Evolutionary conservation across 2,113 vertebrate species (phyloP).

Genomic region (Okapia johnstoni): DNA sequence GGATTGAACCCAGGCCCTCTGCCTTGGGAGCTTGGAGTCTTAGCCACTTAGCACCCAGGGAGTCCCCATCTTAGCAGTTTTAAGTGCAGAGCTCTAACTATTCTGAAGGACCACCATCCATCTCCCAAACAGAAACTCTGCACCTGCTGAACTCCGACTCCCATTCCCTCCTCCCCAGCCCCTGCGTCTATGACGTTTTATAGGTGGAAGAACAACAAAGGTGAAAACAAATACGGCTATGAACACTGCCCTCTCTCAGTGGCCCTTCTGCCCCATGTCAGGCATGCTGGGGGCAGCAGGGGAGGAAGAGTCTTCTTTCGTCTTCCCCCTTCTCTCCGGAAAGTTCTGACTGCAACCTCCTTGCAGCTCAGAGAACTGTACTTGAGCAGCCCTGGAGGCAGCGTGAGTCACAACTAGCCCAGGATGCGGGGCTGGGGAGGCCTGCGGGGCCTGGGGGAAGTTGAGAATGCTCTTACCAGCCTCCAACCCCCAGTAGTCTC

Average conservation of each 20-base stretch:
- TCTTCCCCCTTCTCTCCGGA: background rate
- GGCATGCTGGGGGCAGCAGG: background rate
- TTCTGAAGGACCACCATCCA: background rate
- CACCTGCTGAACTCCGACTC: background rate
- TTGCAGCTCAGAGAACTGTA: background rate
- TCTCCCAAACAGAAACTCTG: background rate
- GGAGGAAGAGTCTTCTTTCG: background rate
- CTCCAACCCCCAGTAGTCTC: background rate
- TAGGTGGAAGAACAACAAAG: background rate
- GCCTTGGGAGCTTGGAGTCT: background rate
- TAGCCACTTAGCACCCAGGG: background rate
- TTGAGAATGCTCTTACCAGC: background rate
- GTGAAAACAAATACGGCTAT: background rate
- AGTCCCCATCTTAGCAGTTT: background rate
- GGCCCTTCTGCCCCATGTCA: background rate
- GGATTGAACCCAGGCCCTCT: background rate
- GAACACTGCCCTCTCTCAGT: background rate
- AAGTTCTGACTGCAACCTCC: background rate
- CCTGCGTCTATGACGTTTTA: background rate
- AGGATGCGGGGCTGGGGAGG: background rate
- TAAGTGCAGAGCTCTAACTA: background rate
- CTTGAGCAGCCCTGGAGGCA: too few relatives aligned
- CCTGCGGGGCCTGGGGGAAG: accelerated
- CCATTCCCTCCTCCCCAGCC: background rate
- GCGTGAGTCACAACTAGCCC: background rate